Percentiles rank a stretch among this genome's conserved stretches.
Evolutionary conservation across 2,888 invertebrate genomes (phyloP).

Genomic region (Bombylius discolor): DNA sequence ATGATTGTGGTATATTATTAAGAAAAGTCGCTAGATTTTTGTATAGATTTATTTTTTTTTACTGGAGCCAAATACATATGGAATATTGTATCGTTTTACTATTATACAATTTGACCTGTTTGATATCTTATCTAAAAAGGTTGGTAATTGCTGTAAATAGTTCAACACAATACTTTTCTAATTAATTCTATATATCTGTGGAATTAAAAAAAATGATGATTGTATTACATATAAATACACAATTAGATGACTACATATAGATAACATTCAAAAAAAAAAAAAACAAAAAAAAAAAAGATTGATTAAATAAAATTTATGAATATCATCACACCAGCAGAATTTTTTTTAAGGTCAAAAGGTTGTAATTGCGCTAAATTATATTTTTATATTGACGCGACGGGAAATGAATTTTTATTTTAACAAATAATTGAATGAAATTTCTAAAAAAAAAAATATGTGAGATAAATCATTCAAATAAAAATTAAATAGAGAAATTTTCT

Average conservation of each 20-base stretch:
- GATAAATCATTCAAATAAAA: no score
- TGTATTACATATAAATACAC: no score
- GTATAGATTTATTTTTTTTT: background rate
- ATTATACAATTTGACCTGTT: background rate
- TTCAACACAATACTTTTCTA: background rate
- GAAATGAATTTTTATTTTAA: no score
- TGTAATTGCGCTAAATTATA: background rate
- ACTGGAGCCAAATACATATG: background rate
- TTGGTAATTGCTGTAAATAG: slow-evolving; percentile 7
- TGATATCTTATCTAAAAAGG: slow-evolving; percentile 5
- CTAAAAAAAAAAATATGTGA: no score
- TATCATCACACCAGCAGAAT: background rate
- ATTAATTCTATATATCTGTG: slow-evolving; percentile 2
- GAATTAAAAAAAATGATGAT: no score
- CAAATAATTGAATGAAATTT: no score
- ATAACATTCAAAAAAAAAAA: no score
- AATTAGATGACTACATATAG: no score
- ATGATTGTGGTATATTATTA: background rate
- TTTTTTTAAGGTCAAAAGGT: background rate
- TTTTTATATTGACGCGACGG: background rate
- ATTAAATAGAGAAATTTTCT: no score
- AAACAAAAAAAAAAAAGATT: background rate
- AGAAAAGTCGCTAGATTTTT: background rate
- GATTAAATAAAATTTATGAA: background rate
- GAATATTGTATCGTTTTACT: background rate